Conservation (phyloP, 1,140 invertebrate species). For the Pentalonia nigronervosa region DNA sequence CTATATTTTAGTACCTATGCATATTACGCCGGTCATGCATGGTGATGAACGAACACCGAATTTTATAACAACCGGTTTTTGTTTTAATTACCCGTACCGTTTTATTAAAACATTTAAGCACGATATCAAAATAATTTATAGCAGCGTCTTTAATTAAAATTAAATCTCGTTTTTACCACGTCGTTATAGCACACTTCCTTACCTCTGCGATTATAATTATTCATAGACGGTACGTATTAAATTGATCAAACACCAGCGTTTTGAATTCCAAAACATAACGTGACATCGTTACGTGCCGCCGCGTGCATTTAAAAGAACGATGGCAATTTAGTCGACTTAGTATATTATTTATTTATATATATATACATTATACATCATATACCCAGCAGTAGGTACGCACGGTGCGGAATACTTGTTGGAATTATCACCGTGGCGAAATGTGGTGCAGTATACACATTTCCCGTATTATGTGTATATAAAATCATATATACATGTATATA, state of each 20-base stretch:
- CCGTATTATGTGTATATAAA: not conserved
- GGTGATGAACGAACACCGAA: not conserved
- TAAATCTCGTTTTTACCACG: not conserved
- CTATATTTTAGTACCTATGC: too few species aligned
- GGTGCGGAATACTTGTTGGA: constrained; percentile 26
- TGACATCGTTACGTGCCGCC: not conserved
- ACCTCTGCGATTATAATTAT: not conserved
- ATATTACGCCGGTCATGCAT: too few species aligned
- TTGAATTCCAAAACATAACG: not conserved
- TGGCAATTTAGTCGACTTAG: not conserved
- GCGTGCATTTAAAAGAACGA: not conserved
- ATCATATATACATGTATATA: not conserved
- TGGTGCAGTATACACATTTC: not conserved
- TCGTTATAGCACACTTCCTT: not conserved
- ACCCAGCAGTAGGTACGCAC: not conserved
- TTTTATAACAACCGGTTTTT: not conserved
- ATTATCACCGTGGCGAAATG: not conserved
- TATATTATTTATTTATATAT: not conserved
- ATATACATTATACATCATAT: not conserved
- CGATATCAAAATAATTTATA: not conserved
- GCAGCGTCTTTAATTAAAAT: not conserved
- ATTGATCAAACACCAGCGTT: not conserved
- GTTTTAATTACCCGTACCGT: not conserved
- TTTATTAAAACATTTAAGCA: not conserved
- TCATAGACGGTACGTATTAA: not conserved